Percentiles rank a stretch among this genome's conserved stretches.
phyloP scores from a whole-genome alignment of 2,797 vertebrate genomes.

The Erpetoichthys calabaricus region DNA sequence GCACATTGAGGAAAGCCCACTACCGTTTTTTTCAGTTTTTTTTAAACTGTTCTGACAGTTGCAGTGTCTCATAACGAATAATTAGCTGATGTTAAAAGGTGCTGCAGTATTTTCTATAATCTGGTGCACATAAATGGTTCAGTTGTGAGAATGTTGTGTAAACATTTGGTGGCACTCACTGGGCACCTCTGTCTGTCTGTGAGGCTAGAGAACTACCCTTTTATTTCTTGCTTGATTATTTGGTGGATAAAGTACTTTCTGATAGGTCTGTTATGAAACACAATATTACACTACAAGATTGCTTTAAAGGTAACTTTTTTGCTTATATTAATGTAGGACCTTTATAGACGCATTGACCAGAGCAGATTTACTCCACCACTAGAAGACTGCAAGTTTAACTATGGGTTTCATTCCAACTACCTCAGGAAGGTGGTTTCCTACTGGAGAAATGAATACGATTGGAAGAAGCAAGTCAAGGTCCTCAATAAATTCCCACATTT shows the following conservation, averaged over 20 bases:
- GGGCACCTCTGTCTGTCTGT: slow-evolving; percentile 17
- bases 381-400: slow-evolving; percentile 58
- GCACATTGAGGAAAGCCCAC: too few relatives aligned
- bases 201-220: slow-evolving; percentile 15
- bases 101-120: too few relatives aligned
- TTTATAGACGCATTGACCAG: slow-evolving; percentile 59
- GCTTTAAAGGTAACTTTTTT: neutral
- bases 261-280: too few relatives aligned
- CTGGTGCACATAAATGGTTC: too few relatives aligned
- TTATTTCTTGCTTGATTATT: slow-evolving; percentile 13
- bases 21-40: too few relatives aligned
- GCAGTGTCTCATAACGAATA: too few relatives aligned
- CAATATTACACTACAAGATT: neutral
- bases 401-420: slow-evolving; percentile 65
- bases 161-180: slow-evolving; percentile 22
- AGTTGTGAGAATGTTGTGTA: slow-evolving; percentile 9
- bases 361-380: slow-evolving; percentile 47
- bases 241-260: neutral
- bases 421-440: slow-evolving; percentile 62
- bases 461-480: slow-evolving; percentile 60
- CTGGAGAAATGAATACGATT: slow-evolving; percentile 71
- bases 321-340: slow-evolving; percentile 43
- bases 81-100: too few relatives aligned
- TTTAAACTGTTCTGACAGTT: too few relatives aligned
- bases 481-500: slow-evolving; percentile 76